Evolutionary conservation across 2,888 invertebrate genomes (phyloP).

Genomic region (Psylliodes chrysocephalus): DNA sequence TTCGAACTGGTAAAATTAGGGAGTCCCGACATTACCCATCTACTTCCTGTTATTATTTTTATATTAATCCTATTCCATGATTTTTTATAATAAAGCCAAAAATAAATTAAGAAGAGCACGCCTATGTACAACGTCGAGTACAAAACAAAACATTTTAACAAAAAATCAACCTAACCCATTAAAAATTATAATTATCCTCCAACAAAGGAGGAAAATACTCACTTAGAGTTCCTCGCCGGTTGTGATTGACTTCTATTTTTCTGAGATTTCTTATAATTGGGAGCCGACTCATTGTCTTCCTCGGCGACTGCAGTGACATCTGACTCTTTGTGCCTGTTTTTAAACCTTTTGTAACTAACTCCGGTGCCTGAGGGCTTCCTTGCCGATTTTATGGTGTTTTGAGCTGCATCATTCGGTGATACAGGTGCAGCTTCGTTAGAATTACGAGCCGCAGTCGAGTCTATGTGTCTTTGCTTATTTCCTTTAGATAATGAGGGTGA

Average conservation of each 20-base stretch:
- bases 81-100: too few species aligned
- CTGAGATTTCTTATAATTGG: slow-evolving; percentile 54
- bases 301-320: slow-evolving; percentile 55
- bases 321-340: slow-evolving; percentile 67
- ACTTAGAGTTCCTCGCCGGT: slow-evolving; percentile 63
- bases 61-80: too few species aligned
- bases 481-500: slow-evolving; percentile 68
- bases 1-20: too few species aligned
- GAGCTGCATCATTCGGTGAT: slow-evolving; percentile 66
- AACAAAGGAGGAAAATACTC: slow-evolving; percentile 46
- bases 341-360: slow-evolving; percentile 65
- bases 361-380: slow-evolving; percentile 67
- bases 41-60: too few species aligned
- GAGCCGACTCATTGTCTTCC: slow-evolving; percentile 50
- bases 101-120: too few species aligned
- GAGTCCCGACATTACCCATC: too few species aligned
- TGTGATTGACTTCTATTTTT: slow-evolving; percentile 46
- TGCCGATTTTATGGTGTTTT: slow-evolving; percentile 64
- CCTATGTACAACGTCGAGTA: not conserved
- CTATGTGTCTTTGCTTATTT: slow-evolving; percentile 68
- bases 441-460: slow-evolving; percentile 68
- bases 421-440: slow-evolving; percentile 69
- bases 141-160: not conserved
- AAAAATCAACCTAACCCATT: slow-evolving; percentile 20
- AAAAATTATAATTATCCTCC: slow-evolving; percentile 30